Evolutionary conservation across 2,797 vertebrate species (phyloP), one percentile per base, ranked within the genome.

Genomic region (Enteromius unitaeniatus): DNA sequence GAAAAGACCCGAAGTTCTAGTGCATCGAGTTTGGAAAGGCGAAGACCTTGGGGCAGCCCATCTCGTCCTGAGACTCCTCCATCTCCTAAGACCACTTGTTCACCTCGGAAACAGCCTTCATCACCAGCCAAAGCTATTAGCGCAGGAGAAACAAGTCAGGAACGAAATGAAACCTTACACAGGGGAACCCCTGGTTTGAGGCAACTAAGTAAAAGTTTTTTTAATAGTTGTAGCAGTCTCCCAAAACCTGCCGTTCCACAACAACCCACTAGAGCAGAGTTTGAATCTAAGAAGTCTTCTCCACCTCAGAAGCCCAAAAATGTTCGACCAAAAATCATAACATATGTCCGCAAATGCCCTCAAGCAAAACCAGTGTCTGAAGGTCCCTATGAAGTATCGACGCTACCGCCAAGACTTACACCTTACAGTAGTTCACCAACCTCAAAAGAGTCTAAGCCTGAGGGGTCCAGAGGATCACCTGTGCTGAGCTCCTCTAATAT

Each of bases 301-400:
- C 90, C 94, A 37, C 90, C 92, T 15, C 96, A 93, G 34, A 98
- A 96, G 81, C 96, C 96, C 84, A 98, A 98, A 91, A 96, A 96
- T 0, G 95, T 97, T 72, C 93, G 97, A 64, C 97, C 97, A 53
- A 99, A 98, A 94, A 99, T 99, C 86, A 99, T 99, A 88, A 99
- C 98, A 0, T 99, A 97, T 17, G 95, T 99, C 11, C 94, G 97
- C 65, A 97, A 97, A 87, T 97, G 89, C 81, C 95, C 96, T 4
- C 97, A 95, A 85, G 89, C 92, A 0, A 94, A 96, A 21, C 89
- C 94, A 47, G 95, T 94, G 78, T 91, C 92, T 0, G 40, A 96
- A 1, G 64, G 91, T 21, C 84, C 87, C 4, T 85, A 88, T 17
- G 92, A 96, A 0, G 90, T 93, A 0, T 79, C 95, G 0, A 92